Evolutionary conservation across 2,888 invertebrate genomes (phyloP).

Genomic region (Onthophagus sagittarius): DNA sequence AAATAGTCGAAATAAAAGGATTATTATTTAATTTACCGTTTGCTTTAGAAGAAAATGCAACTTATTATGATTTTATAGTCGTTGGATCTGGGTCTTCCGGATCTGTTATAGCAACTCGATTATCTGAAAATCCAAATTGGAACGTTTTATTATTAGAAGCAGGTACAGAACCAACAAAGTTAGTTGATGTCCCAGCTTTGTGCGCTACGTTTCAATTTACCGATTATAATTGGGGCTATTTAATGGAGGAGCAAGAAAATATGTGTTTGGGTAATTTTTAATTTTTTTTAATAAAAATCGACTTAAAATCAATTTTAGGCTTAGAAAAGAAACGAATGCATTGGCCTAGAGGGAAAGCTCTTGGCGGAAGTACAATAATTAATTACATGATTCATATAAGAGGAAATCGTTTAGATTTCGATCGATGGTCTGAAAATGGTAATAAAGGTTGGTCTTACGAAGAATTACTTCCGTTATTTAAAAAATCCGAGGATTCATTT

Average conservation of each 20-base stretch:
- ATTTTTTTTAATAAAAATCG: background rate
- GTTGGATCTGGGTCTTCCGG: conserved; percentile 71
- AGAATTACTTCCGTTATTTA: conserved; percentile 49
- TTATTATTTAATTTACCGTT: too few species aligned
- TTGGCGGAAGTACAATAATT: conserved; percentile 52
- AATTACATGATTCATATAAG: conserved; percentile 56
- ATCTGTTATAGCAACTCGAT: conserved; percentile 64
- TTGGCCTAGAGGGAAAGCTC: conserved; percentile 56
- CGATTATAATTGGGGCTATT: conserved; percentile 40
- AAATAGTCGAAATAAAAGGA: too few species aligned
- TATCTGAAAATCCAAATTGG: conserved; percentile 60
- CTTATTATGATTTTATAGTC: conserved; percentile 60
- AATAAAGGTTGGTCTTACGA: conserved; percentile 54
- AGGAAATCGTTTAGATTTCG: conserved; percentile 65
- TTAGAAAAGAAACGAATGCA: conserved; percentile 43
- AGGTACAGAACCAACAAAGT: conserved; percentile 52
- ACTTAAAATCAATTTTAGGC: too few species aligned
- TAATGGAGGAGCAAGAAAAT: conserved; percentile 54
- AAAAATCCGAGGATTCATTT: conserved; percentile 44
- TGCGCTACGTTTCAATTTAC: conserved; percentile 54
- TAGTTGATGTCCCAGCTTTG: conserved; percentile 54
- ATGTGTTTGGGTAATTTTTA: conserved; percentile 49
- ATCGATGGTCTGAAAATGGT: conserved; percentile 59
- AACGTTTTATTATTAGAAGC: conserved; percentile 66
- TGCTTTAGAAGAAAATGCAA: too few species aligned